Evolutionary conservation across 2,113 vertebrate species (phyloP).

Genomic region (Tichodroma muraria): DNA sequence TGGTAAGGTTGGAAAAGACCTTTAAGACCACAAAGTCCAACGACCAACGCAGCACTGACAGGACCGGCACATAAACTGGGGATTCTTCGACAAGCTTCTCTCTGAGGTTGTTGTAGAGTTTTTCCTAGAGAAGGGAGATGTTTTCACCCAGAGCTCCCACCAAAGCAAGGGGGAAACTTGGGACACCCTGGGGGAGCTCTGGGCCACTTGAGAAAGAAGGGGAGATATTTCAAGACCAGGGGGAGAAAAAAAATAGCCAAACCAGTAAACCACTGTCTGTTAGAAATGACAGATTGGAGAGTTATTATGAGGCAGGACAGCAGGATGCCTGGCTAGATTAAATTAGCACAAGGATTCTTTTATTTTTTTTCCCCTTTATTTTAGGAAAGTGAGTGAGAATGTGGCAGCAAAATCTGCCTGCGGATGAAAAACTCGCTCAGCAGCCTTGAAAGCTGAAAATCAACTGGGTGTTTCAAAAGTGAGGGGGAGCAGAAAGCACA

Average conservation of each 20-base stretch:
- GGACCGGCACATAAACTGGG: neutral
- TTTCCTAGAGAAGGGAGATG: neutral
- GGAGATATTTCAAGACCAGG: neutral
- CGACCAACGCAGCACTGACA: fast-evolving
- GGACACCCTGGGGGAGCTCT: neutral
- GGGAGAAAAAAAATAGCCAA: neutral
- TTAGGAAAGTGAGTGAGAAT: constrained; percentile 38
- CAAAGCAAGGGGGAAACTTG: neutral
- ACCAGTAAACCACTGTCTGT: constrained; percentile 28
- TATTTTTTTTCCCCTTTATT: neutral
- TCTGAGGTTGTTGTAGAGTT: neutral
- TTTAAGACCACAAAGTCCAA: neutral
- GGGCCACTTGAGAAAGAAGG: neutral
- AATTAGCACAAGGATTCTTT: constrained; percentile 19
- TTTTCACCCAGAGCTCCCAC: neutral
- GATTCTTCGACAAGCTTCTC: neutral
- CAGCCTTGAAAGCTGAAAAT: constrained; percentile 1
- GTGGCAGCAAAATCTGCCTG: constrained; percentile 32
- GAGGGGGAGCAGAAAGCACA: neutral
- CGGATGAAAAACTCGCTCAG: neutral
- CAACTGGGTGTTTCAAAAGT: neutral
- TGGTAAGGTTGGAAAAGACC: neutral
- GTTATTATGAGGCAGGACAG: constrained; percentile 34
- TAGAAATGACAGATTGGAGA: constrained; percentile 33
- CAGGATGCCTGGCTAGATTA: constrained; percentile 40